Conservation (phyloP, 2,888 invertebrate species). For the Drosophila silvestris region DNA sequence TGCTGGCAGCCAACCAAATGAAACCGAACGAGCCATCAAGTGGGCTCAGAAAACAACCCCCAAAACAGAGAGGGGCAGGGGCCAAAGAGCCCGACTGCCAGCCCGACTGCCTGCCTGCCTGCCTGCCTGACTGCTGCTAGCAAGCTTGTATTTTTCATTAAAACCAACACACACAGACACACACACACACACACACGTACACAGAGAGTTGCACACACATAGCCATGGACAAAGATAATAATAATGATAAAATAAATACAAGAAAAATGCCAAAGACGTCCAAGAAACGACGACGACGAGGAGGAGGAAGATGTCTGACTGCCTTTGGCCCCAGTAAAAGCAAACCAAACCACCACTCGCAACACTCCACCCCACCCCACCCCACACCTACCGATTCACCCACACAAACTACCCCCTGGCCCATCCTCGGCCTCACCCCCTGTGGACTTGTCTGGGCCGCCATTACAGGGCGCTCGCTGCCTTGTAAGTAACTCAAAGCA, state of each 20-base stretch:
- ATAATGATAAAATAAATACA: slow-evolving; percentile 83
- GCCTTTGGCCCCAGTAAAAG: slow-evolving; percentile 2
- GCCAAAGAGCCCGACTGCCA: background rate
- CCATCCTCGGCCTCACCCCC: slow-evolving; percentile 6
- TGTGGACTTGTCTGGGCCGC: slow-evolving; percentile 49
- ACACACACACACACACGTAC: slow-evolving; percentile 27
- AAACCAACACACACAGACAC: slow-evolving; percentile 54
- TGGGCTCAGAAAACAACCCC: slow-evolving; percentile 75
- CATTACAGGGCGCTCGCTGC: slow-evolving; percentile 42
- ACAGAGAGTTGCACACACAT: slow-evolving; percentile 53
- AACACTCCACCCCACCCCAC: background rate
- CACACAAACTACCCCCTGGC: slow-evolving; percentile 9
- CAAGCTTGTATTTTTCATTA: slow-evolving; percentile 69
- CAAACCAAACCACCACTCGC: slow-evolving; percentile 2
- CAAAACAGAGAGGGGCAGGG: slow-evolving; percentile 24
- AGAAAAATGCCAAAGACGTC: slow-evolving; percentile 68
- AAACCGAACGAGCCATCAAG: slow-evolving; percentile 74
- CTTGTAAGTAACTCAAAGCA: slow-evolving; percentile 72
- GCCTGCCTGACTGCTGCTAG: slow-evolving; percentile 8
- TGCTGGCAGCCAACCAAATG: slow-evolving; percentile 76
- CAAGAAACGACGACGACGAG: slow-evolving; percentile 19
- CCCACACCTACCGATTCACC: slow-evolving; percentile 1
- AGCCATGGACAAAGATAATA: slow-evolving; percentile 84
- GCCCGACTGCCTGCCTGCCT: slow-evolving; percentile 7
- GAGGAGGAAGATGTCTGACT: slow-evolving; percentile 17